Evolutionary conservation across 2,888 invertebrate species (phyloP), one percentile per base, ranked within the genome.

Genomic region (Andrena bicolor): DNA sequence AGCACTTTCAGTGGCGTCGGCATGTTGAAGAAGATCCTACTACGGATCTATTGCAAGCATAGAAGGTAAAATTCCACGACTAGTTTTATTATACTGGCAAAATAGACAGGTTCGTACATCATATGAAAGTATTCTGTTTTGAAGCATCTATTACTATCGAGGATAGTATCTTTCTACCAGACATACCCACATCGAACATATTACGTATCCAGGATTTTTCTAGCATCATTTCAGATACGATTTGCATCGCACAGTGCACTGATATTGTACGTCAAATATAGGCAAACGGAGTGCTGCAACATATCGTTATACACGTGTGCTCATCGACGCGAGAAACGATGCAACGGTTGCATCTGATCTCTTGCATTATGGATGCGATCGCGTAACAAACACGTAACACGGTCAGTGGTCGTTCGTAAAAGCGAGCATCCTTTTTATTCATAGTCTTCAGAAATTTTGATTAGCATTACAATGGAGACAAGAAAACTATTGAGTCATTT

Each of bases 341-440:
- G 68, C 58, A 73, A 7, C 51, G 16, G 68, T 73, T 73, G 66
- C 73, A 68, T 78, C 61, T 61, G 68, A 68, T 63, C 68, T 78
- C 30, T 7, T 78, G 68, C 78, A 78, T 78, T 78, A 78, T 73
- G 73, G 68, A 78, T 78, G 78, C 26, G 68, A 60, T 56, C 68
- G 56, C 73, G 48, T 70, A 76, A 70, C 56, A 23, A 30, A 60
- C 61, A 35, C 53, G 72, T 61, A 78, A 49, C 61, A 53, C 20
- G 65, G 32, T 35, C 64, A 53, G 28, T 56, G 23, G 53, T 56
- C 32, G 53, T 56, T 69, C 8, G 41, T n/a, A 41, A 32, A 56
- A 23, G 23, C 10, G 3, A n/a, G n/a, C 5, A 35, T 10, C 16
- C 2, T 23, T 41, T n/a, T 4, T 6, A 49, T 10, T 66, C 20